Evolutionary conservation across 1,140 invertebrate species (phyloP).

Genomic region (Bombus superbus): DNA sequence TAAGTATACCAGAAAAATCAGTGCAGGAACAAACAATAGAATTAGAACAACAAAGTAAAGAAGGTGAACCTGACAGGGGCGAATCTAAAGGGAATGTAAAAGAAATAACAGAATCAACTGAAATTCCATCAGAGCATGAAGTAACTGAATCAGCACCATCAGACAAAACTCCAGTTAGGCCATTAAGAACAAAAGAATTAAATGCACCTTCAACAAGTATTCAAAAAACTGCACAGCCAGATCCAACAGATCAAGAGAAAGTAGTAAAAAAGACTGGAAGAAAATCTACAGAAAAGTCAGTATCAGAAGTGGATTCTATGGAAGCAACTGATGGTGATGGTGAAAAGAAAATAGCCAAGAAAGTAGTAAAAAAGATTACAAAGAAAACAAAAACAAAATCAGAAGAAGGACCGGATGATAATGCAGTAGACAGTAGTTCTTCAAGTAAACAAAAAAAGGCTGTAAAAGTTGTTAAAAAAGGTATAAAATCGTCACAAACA

Average conservation of each 20-base stretch:
- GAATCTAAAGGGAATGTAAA: background rate
- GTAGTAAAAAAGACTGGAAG: constrained; percentile 49
- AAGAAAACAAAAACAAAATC: constrained; percentile 73
- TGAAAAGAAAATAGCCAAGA: constrained; percentile 71
- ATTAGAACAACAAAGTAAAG: constrained; percentile 8
- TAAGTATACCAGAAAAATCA: background rate
- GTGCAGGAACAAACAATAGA: background rate
- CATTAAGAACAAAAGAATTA: constrained; percentile 59
- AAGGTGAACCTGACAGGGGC: background rate
- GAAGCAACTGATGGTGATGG: constrained; percentile 55
- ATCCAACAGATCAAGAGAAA: constrained; percentile 42
- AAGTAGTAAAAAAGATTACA: constrained; percentile 72
- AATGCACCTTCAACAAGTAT: constrained; percentile 73
- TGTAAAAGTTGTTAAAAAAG: constrained; percentile 71
- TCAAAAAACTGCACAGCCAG: constrained; percentile 46
- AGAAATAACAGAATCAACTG: background rate
- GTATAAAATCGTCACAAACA: constrained; percentile 66
- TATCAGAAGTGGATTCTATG: constrained; percentile 44
- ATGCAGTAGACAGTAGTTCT: constrained; percentile 35
- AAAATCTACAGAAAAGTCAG: constrained; percentile 50
- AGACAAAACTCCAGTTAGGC: constrained; percentile 51
- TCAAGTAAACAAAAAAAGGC: constrained; percentile 70
- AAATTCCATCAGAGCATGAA: background rate
- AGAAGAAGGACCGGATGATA: constrained; percentile 60
- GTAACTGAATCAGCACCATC: constrained; percentile 1